Conservation (phyloP, 37 sponge, comb jelly and placozoan genomes). For the Ephydatia muelleri region DNA sequence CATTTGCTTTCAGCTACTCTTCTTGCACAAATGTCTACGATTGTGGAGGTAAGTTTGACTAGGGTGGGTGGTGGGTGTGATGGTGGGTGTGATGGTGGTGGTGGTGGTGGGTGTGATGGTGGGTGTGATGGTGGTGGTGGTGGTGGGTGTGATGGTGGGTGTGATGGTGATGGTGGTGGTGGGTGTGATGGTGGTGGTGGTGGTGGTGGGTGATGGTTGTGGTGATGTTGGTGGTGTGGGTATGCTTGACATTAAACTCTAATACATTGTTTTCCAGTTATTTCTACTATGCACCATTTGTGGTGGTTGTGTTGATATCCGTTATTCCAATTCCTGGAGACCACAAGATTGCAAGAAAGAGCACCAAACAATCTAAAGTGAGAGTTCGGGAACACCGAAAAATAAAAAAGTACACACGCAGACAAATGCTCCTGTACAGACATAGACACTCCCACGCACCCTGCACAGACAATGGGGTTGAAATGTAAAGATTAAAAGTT, state of each 20-base stretch:
- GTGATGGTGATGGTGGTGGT: not conserved
- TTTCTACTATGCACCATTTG: not conserved
- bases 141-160: not conserved
- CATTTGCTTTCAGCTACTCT: constrained; percentile 19
- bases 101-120: not conserved
- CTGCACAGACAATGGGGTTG: too few relatives aligned
- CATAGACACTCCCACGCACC: too few relatives aligned
- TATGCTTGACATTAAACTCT: not conserved
- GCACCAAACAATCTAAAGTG: too few relatives aligned
- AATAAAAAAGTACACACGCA: too few relatives aligned
- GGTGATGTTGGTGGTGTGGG: too few relatives aligned
- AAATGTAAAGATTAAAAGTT: too few relatives aligned
- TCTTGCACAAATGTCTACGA: not conserved
- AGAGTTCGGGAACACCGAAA: too few relatives aligned
- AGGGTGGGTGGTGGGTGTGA: not conserved
- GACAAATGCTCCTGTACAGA: too few relatives aligned
- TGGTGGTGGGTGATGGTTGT: not conserved
- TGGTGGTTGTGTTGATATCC: not conserved
- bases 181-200: not conserved
- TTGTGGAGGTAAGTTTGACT: constrained; percentile 31
- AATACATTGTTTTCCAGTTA: not conserved
- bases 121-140: not conserved
- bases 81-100: not conserved
- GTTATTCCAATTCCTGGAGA: not conserved
- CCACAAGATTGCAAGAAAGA: too few relatives aligned